Base-by-base conservation (phyloP, 2,888 invertebrate genomes). In the Eupithecia abbreviata region DNA sequence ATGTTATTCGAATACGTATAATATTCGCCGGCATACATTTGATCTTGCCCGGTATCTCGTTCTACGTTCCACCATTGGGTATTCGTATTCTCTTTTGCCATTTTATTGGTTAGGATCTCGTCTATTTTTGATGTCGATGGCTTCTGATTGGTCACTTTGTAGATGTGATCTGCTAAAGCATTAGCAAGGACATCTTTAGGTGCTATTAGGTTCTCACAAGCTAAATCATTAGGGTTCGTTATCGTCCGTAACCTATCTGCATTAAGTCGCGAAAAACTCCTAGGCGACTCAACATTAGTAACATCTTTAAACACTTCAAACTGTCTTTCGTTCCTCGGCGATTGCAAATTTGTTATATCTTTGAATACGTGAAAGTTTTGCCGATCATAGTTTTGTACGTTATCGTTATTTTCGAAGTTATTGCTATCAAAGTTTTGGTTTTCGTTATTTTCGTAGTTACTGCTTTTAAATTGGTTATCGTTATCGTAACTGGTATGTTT, bases 71-170 rank as follows among this genome's bases (percentile, higher is more conserved):
- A 93, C 93, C 93, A 93, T 68, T 93, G 92, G 43, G 43, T 45
- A 10, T 45, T 68, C 76, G 92, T 93, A 51, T 77, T 84, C 45
- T 85, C 88, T 77, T 85, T 88, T 82, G 88, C 86, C 47, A 94
- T 92, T 81, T 95, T 95, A 91, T 94, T 94, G 75, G 95, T 93
- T 74, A 95, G 84, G 82, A 95, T 93, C 79, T 93, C 93, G 74
- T 95, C 93, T 42, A 95, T 92, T 5, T 91, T 88, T 7, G 94
- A 93, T 72, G 94, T 92, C 62, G 94, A 94, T 47, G 95, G 94
- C 78, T 95, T 95, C 80, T 95, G 95, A 91, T 95, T 95, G 82
- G 95, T 95, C 73, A 95, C 95, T 91, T 95, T 95, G 76, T 95
- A 95, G 67, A 95, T 95, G 70, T 95, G 95, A 80, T 95, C 94